Percentiles rank a stretch among this genome's conserved stretches.
These are phyloP conservation scores for Hoplostethus atlanticus DNA, from an alignment of 2,797 vertebrate species.

Conservation along the genomic window DNA sequence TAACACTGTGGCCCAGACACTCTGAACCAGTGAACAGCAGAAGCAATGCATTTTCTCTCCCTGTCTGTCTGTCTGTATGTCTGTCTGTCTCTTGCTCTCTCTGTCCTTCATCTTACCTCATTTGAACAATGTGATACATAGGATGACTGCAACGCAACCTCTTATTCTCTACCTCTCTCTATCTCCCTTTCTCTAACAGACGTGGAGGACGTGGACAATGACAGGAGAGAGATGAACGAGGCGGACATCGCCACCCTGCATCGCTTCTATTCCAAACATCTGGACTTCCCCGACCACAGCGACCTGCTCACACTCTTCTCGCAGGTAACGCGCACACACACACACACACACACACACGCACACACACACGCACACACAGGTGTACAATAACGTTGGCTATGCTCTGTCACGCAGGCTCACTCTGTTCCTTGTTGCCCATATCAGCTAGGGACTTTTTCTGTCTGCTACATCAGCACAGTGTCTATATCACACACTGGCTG, in stretches of 20 bases:
- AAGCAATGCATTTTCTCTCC: neutral
- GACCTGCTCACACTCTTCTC: conserved; percentile 90
- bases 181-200: conserved; percentile 79
- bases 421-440: neutral
- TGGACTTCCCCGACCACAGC: conserved; percentile 89
- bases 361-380: neutral
- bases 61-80: too few relatives aligned
- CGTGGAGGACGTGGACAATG: conserved; percentile 92
- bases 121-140: too few relatives aligned
- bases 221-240: conserved; percentile 90
- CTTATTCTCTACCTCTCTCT: neutral
- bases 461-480: conserved; percentile 9
- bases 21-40: neutral
- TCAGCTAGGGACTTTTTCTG: neutral
- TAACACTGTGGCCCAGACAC: neutral
- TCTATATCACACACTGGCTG: neutral
- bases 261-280: conserved; percentile 94
- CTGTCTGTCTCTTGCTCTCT: too few relatives aligned
- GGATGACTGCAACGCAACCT: too few relatives aligned
- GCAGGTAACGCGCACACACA: conserved; percentile 84
- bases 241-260: conserved; percentile 90
- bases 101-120: too few relatives aligned
- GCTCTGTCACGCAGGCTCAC: neutral
- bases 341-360: conserved; percentile 11
- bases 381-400: neutral